These are phyloP conservation scores for Cephus pulcher DNA, from an alignment of 2,888 invertebrate species.

Conservation along the genomic window DNA sequence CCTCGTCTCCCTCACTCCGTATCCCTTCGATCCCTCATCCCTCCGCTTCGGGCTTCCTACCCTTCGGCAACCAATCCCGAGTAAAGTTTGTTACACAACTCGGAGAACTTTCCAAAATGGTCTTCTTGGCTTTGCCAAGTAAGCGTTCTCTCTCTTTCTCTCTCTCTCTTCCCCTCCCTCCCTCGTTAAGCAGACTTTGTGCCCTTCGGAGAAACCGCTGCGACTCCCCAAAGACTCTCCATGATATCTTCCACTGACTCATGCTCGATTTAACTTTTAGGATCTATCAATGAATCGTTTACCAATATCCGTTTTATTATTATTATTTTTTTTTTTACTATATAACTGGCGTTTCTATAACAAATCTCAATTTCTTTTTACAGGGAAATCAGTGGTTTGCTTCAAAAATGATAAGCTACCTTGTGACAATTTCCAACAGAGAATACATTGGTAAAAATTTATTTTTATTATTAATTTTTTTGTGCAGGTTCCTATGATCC, in stretches of 20 bases:
- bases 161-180: conserved; percentile 22
- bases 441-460: neutral
- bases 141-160: conserved; percentile 50
- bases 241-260: neutral
- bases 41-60: conserved; percentile 42
- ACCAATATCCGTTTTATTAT: neutral
- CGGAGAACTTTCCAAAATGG: conserved; percentile 60
- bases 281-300: neutral
- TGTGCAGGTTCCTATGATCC: neutral
- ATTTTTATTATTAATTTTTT: neutral
- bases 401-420: neutral
- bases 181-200: conserved; percentile 48
- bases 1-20: neutral
- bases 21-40: conserved; percentile 8
- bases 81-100: conserved; percentile 66
- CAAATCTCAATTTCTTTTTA: too few species aligned
- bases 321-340: neutral
- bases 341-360: neutral
- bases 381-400: neutral
- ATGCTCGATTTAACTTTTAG: neutral
- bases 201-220: neutral
- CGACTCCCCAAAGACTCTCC: neutral
- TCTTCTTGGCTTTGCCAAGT: conserved; percentile 46
- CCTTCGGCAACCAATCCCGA: conserved; percentile 64
- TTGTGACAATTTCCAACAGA: neutral